Percentiles rank a stretch among this genome's conserved stretches.
These are phyloP conservation scores for Phenacoccus solenopsis DNA, from an alignment of 1,140 invertebrate genomes.

Conservation along the genomic window DNA sequence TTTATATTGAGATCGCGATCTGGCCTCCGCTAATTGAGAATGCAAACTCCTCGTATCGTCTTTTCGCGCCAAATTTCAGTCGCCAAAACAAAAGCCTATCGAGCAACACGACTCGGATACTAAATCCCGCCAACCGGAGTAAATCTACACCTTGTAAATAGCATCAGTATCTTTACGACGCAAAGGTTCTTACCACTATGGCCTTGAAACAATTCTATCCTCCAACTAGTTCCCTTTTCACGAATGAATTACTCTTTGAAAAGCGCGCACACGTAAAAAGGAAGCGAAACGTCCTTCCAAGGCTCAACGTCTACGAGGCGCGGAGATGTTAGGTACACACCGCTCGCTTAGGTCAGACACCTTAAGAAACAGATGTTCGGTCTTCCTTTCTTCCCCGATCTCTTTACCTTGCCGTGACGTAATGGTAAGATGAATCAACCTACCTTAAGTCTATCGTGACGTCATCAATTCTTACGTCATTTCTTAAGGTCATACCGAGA, in stretches of 20 bases:
- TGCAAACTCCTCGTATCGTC: not conserved
- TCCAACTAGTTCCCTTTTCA: not conserved
- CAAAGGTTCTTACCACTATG: no score
- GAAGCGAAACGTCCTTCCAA: constrained; percentile 11
- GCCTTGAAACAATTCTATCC: no score
- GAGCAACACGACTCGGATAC: no score
- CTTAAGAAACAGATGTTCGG: constrained; percentile 14
- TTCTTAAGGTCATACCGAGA: not conserved
- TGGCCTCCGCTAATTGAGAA: not conserved
- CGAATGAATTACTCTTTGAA: not conserved
- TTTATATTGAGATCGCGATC: not conserved
- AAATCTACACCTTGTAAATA: no score
- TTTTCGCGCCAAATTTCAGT: no score
- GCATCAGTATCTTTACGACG: no score
- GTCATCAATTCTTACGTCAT: not conserved
- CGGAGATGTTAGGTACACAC: not conserved
- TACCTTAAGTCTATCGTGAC: not conserved
- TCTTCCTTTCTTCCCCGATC: not conserved
- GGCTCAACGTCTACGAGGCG: not conserved
- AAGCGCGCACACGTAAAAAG: not conserved
- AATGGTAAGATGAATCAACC: not conserved
- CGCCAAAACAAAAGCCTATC: no score
- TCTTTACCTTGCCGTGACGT: not conserved
- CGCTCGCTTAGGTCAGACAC: constrained; percentile 7
- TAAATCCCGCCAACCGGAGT: no score